Percentiles rank a stretch among this genome's conserved stretches.
Evolutionary conservation across 2,113 vertebrate species (phyloP).

Genomic region (Phrynosoma platyrhinos): DNA sequence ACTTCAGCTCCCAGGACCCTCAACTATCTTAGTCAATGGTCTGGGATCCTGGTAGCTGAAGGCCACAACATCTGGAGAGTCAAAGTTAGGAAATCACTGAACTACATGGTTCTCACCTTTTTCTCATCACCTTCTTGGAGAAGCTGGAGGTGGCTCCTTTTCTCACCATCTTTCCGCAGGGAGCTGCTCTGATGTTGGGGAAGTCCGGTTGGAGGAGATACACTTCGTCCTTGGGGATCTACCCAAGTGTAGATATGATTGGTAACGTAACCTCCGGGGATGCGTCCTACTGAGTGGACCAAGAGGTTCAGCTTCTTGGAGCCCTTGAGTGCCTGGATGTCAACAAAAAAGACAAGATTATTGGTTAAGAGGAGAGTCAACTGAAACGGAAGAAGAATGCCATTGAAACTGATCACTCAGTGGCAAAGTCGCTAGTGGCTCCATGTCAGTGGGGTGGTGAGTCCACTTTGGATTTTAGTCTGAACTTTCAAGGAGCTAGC

Average conservation of each 20-base stretch:
- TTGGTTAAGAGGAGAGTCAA: not conserved
- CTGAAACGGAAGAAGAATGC: not conserved
- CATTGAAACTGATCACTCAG: too few species aligned
- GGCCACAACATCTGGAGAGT: too few species aligned
- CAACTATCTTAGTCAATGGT: too few species aligned
- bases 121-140: constrained; percentile 95
- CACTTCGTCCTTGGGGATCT: constrained; percentile 91
- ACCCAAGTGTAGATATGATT: constrained; percentile 99
- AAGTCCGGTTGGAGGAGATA: constrained; percentile 88
- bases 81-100: too few species aligned
- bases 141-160: constrained; percentile 90
- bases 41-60: too few species aligned
- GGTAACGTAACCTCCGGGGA: constrained; percentile 93
- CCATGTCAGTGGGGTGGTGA: too few species aligned
- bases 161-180: constrained; percentile 81
- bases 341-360: too few species aligned
- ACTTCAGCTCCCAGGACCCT: too few species aligned
- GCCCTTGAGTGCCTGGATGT: constrained; percentile 90
- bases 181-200: constrained; percentile 83
- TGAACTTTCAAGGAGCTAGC: too few species aligned
- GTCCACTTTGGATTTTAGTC: too few species aligned
- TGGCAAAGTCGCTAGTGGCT: too few species aligned
- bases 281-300: constrained; percentile 90
- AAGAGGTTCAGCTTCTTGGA: constrained; percentile 93
- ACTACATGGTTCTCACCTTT: constrained; percentile 82